Percentiles rank a stretch among this genome's conserved stretches.
phyloP scores from a whole-genome alignment of 2,797 vertebrate species.

The Tokudaia muenninki region DNA sequence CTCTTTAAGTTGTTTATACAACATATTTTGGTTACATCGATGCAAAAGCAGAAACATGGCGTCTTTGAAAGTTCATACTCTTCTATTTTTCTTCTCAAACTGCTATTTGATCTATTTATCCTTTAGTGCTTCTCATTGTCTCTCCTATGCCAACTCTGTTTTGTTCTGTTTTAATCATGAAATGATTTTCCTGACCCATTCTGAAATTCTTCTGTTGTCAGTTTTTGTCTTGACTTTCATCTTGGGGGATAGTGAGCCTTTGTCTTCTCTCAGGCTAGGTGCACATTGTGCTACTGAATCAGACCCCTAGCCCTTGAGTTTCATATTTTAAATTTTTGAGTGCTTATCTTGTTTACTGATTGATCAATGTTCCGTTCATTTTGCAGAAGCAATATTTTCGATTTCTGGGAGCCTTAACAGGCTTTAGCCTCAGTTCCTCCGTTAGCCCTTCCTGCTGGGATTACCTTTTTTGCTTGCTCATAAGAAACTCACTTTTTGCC shows the following conservation, averaged over 20 bases:
- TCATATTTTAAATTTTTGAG: constrained; percentile 25
- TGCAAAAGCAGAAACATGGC: not conserved
- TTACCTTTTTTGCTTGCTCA: not conserved
- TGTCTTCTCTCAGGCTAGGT: not conserved
- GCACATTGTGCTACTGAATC: not conserved
- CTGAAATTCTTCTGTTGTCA: not conserved
- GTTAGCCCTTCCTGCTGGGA: not conserved
- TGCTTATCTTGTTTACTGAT: not conserved
- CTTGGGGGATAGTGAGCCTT: not conserved
- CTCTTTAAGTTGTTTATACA: not conserved
- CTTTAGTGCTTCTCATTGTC: not conserved
- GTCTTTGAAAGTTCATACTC: not conserved
- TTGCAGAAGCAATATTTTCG: not conserved
- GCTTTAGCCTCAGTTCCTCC: not conserved
- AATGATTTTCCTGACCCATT: not conserved
- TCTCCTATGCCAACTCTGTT: not conserved
- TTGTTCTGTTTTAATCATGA: not conserved
- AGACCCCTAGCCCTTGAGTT: not conserved
- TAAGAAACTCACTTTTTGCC: not conserved
- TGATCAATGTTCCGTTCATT: not conserved
- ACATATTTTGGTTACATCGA: not conserved
- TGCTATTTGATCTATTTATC: not conserved
- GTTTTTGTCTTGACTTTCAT: not conserved
- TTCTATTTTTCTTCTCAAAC: not conserved
- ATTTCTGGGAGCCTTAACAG: not conserved